Evolutionary conservation across 2,797 vertebrate genomes (phyloP), one percentile per base, ranked within the genome.

Genomic region (Avahi laniger): DNA sequence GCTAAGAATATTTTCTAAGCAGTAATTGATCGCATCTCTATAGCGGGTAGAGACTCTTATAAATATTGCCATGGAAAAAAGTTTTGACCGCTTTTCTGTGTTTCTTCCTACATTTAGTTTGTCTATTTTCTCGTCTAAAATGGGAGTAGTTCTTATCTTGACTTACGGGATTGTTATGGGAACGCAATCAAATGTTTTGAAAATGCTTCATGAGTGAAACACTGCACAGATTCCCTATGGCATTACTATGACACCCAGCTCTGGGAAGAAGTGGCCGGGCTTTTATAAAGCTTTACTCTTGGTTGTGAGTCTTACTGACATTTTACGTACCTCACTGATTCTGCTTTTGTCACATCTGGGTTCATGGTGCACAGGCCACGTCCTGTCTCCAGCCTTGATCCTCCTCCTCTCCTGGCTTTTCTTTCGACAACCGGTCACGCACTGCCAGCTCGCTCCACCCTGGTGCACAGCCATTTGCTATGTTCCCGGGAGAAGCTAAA

Each of bases 401-500:
- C 78, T 82, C 59, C 15, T 41, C 35, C 48, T 35, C 12, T 35
- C 79, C 94, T 1, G 7, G 72, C 80, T 78, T 89, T 98, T 52
- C 75, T 96, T 97, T 95, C 96, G 65, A 35, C 1, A 4, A 41
- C 84, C 43, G 33, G 2, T 43, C 7, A 43, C 43, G 93, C 72
- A 10, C 76, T 93, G n/a, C 65, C 75, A 59, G 76, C 14, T 63
- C 15, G 18, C 80, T 97, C 91, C 41, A 4, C 28, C 43, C 90
- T 7, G 87, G 35, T 91, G 50, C 52, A 85, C 80, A 97, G 91
- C 1, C 59, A 91, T 89, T 89, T 96, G 26, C 97, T 97, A 85
- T 50, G 54, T 96, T 88, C 79, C 93, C 91, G 94, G 9, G 80
- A 92, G 94, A 96, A 96, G 94, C 83, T 85, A 52, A 97, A 91